phyloP scores from a whole-genome alignment of 2,888 invertebrate species.

The Trachelus stipa region DNA sequence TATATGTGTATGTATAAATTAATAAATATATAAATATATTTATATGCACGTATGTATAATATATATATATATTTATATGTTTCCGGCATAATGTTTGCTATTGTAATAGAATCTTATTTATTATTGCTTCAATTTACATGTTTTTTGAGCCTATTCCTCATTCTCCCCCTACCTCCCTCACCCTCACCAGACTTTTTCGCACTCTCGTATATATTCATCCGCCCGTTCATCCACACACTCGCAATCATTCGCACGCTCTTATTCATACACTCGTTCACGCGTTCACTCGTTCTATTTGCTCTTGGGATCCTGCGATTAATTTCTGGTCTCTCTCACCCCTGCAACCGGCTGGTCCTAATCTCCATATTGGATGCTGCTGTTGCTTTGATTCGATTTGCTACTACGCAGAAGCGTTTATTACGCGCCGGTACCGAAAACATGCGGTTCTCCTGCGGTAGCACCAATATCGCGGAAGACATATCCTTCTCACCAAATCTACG shows the following conservation, averaged over 20 bases:
- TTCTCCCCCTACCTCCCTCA: neutral
- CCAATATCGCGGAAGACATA: slow-evolving; percentile 59
- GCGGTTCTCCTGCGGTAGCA: slow-evolving; percentile 34
- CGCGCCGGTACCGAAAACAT: slow-evolving; percentile 36
- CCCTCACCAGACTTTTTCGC: neutral
- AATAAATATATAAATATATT: slow-evolving; percentile 47
- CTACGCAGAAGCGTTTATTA: slow-evolving; percentile 38
- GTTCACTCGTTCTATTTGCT: neutral
- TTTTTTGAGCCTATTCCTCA: slow-evolving; percentile 11
- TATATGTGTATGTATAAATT: slow-evolving; percentile 27
- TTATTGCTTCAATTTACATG: slow-evolving; percentile 48
- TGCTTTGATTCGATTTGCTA: slow-evolving; percentile 55
- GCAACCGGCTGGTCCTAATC: neutral
- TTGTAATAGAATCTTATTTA: slow-evolving; percentile 33
- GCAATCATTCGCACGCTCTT: neutral
- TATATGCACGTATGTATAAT: slow-evolving; percentile 39
- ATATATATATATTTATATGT: slow-evolving; percentile 37
- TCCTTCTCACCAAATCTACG: slow-evolving; percentile 36
- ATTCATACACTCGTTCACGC: neutral
- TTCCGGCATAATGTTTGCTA: slow-evolving; percentile 29
- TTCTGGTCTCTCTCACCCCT: neutral
- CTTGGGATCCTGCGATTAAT: neutral
- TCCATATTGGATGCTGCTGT: slow-evolving; percentile 15
- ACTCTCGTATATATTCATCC: neutral
- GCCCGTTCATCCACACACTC: neutral